phyloP scores from a whole-genome alignment of 92 coral and sea anemone species.

The Anthopleura xanthogrammica region DNA sequence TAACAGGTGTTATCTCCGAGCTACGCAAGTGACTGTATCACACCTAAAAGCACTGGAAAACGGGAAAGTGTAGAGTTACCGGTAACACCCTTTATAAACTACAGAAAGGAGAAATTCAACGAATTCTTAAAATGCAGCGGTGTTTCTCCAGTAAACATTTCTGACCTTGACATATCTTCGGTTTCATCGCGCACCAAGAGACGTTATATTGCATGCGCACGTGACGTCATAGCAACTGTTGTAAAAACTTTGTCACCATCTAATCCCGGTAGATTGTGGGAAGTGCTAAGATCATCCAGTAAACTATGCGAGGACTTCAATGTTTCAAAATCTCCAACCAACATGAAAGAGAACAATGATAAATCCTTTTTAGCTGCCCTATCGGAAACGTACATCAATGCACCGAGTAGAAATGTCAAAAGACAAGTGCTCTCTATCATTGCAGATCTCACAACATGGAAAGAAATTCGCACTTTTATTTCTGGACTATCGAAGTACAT shows the following conservation, averaged over 20 bases:
- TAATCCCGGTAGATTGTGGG: not conserved
- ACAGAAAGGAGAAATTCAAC: not conserved
- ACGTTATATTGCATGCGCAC: not conserved
- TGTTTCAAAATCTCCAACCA: not conserved
- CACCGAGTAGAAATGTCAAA: conserved; percentile 25
- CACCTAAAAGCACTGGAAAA: no score
- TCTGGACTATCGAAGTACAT: conserved; percentile 28
- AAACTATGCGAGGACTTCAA: not conserved
- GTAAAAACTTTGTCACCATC: not conserved
- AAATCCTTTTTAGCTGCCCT: conserved; percentile 18
- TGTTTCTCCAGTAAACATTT: not conserved
- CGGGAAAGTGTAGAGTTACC: not conserved
- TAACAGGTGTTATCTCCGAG: no score
- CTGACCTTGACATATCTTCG: not conserved
- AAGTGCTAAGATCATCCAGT: not conserved
- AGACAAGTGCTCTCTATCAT: conserved; percentile 38
- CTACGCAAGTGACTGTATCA: no score
- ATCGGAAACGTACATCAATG: conserved; percentile 40
- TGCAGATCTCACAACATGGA: conserved; percentile 25
- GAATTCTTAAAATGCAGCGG: not conserved
- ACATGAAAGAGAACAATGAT: not conserved
- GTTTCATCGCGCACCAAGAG: not conserved
- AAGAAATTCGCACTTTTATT: conserved; percentile 15
- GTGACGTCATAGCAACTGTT: not conserved
- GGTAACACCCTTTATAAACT: not conserved